Conservation (phyloP, 2,888 invertebrate species). For the Dynastes maya region DNA sequence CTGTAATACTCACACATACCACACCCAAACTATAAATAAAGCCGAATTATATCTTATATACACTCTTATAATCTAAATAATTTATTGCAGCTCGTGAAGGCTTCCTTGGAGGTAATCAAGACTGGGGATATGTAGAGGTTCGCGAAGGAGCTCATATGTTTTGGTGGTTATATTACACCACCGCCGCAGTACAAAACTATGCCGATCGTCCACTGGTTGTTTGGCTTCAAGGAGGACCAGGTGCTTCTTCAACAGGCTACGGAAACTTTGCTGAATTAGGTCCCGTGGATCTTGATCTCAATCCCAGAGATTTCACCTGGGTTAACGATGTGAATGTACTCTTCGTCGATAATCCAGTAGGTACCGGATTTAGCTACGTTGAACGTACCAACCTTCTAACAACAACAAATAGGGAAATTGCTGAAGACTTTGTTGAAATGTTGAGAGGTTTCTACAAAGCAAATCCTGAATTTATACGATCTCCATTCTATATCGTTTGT, state of each 20-base stretch:
- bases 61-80: not conserved
- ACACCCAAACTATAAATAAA: too few species aligned
- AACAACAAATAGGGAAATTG: slow-evolving; percentile 75
- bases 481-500: slow-evolving; percentile 76
- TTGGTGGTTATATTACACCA: slow-evolving; percentile 89
- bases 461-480: slow-evolving; percentile 72
- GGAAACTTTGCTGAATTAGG: slow-evolving; percentile 91
- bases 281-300: slow-evolving; percentile 79
- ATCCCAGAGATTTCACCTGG: slow-evolving; percentile 85
- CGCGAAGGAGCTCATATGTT: slow-evolving; percentile 86
- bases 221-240: slow-evolving; percentile 93
- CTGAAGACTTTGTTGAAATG: slow-evolving; percentile 73
- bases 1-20: not conserved
- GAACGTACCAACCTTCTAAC: slow-evolving; percentile 72
- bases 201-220: slow-evolving; percentile 84
- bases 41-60: too few species aligned
- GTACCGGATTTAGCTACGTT: slow-evolving; percentile 88
- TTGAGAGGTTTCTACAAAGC: slow-evolving; percentile 71
- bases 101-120: slow-evolving; percentile 79
- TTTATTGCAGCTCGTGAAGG: slow-evolving; percentile 59
- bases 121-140: slow-evolving; percentile 83
- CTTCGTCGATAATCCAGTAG: slow-evolving; percentile 92
- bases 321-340: slow-evolving; percentile 85
- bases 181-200: slow-evolving; percentile 71
- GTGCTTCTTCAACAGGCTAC: slow-evolving; percentile 72